Conservation (phyloP, 2,113 vertebrate species). For the Boulengeromyrus knoepffleri region DNA sequence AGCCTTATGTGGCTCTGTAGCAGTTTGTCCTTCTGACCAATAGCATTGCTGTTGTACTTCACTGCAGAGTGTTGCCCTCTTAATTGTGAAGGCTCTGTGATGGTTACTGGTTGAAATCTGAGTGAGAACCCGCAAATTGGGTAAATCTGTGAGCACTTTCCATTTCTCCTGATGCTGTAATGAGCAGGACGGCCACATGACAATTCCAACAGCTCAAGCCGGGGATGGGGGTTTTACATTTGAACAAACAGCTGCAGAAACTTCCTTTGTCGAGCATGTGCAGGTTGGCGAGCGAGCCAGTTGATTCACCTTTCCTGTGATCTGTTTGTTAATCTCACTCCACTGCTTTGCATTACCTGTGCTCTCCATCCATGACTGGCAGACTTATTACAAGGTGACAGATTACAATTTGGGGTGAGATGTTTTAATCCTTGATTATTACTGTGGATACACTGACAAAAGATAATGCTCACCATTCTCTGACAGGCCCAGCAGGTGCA, state of each 20-base stretch:
- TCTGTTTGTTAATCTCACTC: neutral
- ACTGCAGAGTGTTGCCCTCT: neutral
- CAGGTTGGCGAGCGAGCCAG: neutral
- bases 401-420: neutral
- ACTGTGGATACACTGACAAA: neutral
- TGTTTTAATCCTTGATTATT: neutral
- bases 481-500: neutral
- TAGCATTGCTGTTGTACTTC: neutral
- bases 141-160: neutral
- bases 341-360: neutral
- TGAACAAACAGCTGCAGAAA: neutral
- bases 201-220: neutral
- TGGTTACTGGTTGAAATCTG: neutral
- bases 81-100: neutral
- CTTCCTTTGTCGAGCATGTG: neutral
- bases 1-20: neutral
- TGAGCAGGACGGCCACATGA: neutral
- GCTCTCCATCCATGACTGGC: neutral
- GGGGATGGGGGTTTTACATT: neutral
- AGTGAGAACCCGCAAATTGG: neutral
- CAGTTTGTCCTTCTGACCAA: neutral
- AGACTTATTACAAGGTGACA: neutral
- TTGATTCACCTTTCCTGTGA: neutral
- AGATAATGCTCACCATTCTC: neutral
- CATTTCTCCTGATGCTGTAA: neutral